A percentile compares a stretch with the other conserved stretches of the same genome.
phyloP scores from a whole-genome alignment of 1,140 invertebrate genomes.

The Penaeus japonicus region DNA sequence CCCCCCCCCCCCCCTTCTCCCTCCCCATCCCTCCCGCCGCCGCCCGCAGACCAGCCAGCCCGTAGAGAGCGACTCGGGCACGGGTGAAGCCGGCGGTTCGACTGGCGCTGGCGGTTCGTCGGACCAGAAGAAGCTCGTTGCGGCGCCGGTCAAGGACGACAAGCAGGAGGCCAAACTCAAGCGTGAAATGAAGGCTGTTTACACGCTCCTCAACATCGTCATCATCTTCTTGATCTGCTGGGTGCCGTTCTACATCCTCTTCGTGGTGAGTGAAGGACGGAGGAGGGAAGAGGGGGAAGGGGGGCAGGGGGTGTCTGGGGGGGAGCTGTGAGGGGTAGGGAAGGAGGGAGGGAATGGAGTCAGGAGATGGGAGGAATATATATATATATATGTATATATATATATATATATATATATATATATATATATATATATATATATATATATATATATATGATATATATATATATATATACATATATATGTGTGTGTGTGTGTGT shows the following conservation, averaged over 20 bases:
- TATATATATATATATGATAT: not conserved
- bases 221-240: conserved; percentile 69
- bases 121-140: not conserved
- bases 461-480: not conserved
- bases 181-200: conserved; percentile 56
- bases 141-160: conserved; percentile 27
- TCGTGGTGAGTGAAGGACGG: conserved; percentile 58
- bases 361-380: not conserved
- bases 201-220: conserved; percentile 61
- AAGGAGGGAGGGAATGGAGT: not conserved
- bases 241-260: conserved; percentile 67
- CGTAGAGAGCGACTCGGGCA: not conserved
- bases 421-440: not conserved
- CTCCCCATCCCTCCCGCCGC: too few relatives aligned
- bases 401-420: not conserved
- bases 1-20: too few relatives aligned
- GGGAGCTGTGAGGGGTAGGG: not conserved
- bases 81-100: not conserved
- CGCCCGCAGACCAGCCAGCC: not conserved
- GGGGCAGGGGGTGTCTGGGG: not conserved
- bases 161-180: conserved; percentile 46
- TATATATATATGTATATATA: not conserved
- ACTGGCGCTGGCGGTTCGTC: not conserved
- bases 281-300: not conserved
- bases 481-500: not conserved